Percentiles rank a stretch among this genome's conserved stretches.
Conservation (phyloP, 1,140 invertebrate species). For the Panagrolaimus sp. region DNA sequence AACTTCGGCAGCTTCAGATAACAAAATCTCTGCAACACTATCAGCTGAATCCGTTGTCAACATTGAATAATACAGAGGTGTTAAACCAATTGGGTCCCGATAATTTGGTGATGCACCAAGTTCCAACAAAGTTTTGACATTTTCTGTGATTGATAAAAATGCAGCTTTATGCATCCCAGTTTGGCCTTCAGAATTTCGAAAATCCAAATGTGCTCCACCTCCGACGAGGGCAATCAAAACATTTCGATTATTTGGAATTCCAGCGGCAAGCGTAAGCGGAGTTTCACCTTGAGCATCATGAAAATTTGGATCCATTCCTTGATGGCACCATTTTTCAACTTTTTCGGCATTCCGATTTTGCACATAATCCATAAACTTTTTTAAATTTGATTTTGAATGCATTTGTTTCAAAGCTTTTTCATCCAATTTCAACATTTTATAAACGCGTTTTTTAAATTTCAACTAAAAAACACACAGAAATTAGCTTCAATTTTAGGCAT, state of each 20-base stretch:
- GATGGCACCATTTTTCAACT: conserved; percentile 88
- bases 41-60: conserved; percentile 73
- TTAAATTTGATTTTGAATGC: conserved; percentile 79
- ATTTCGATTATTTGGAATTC: conserved; percentile 72
- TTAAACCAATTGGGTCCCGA: conserved; percentile 83
- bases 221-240: conserved; percentile 88
- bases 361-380: conserved; percentile 86
- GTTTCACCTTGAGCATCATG: conserved; percentile 87
- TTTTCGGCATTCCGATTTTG: conserved; percentile 85
- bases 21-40: conserved; percentile 79
- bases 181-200: conserved; percentile 90
- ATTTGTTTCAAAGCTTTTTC: conserved; percentile 90
- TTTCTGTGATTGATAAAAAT: conserved; percentile 55
- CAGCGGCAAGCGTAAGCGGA: conserved; percentile 79
- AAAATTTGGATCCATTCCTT: conserved; percentile 96
- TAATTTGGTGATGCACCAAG: conserved; percentile 94
- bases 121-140: conserved; percentile 73
- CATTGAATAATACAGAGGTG: conserved; percentile 88
- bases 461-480: conserved; percentile 67
- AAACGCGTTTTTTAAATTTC: conserved; percentile 92
- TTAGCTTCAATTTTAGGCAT: conserved; percentile 11
- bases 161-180: conserved; percentile 59
- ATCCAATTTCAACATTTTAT: conserved; percentile 92
- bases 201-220: conserved; percentile 91
- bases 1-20: conserved; percentile 89